These are phyloP conservation scores for Paraplagusia blochii DNA, from an alignment of 2,113 vertebrate genomes.

Conservation along the genomic window DNA sequence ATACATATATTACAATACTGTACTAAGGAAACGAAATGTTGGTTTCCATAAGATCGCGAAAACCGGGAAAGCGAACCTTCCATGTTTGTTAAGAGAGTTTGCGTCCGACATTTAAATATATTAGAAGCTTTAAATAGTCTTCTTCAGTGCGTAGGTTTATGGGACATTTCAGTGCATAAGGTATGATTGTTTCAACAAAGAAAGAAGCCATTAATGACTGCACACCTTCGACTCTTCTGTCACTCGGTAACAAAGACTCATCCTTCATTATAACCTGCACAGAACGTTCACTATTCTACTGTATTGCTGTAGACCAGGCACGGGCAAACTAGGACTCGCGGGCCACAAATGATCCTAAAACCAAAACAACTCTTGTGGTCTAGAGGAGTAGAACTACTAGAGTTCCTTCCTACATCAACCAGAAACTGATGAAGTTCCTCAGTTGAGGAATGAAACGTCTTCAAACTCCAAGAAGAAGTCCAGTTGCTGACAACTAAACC, in stretches of 20 bases:
- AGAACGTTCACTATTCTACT: conserved; percentile 32
- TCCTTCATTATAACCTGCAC: neutral
- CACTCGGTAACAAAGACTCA: conserved; percentile 31
- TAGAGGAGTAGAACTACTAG: too few species aligned
- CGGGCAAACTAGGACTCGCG: too few species aligned
- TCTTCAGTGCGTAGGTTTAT: conserved; percentile 56
- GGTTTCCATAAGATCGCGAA: conserved; percentile 16
- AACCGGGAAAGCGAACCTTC: conserved; percentile 14
- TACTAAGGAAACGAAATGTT: conserved; percentile 23
- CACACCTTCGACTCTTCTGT: conserved; percentile 35
- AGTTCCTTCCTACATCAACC: too few species aligned
- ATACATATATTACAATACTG: conserved; percentile 13
- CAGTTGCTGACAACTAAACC: too few species aligned
- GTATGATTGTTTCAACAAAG: conserved; percentile 28
- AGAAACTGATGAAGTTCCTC: too few species aligned
- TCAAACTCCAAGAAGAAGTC: too few species aligned
- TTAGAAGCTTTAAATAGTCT: conserved; percentile 44
- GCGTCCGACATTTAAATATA: conserved; percentile 1
- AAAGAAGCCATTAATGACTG: conserved; percentile 35
- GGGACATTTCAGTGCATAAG: conserved; percentile 58
- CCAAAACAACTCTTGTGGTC: too few species aligned
- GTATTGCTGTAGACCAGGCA: conserved; percentile 49
- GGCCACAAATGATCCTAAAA: too few species aligned
- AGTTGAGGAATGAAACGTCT: too few species aligned
- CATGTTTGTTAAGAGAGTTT: conserved; percentile 8